Percentiles rank a stretch among this genome's conserved stretches.
Evolutionary conservation across 2,888 invertebrate species (phyloP).

Genomic region (Saturnia pavonia): DNA sequence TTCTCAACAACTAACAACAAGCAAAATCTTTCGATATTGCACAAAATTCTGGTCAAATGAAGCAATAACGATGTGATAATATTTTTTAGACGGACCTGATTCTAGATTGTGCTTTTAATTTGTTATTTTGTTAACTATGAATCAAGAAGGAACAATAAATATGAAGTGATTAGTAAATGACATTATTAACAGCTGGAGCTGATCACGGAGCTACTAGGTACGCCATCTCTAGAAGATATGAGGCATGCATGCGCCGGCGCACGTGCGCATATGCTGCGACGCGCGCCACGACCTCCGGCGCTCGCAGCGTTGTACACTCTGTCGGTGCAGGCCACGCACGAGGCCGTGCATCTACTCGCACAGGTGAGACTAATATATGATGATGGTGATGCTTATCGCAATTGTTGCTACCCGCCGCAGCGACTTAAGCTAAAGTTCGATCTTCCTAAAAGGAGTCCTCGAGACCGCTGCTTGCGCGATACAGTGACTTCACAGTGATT

Average conservation of each 20-base stretch:
- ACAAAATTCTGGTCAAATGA: too few relatives aligned
- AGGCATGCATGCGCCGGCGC: conserved; percentile 98
- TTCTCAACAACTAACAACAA: too few relatives aligned
- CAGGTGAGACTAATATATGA: conserved; percentile 49
- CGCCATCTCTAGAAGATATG: conserved; percentile 98
- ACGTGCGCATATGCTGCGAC: conserved; percentile 93
- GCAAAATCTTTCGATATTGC: too few relatives aligned
- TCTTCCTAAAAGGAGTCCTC: too few relatives aligned
- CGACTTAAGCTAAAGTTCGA: too few relatives aligned
- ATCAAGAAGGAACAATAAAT: not conserved
- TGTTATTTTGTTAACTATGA: not conserved
- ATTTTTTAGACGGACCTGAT: too few relatives aligned
- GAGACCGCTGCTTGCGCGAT: too few relatives aligned
- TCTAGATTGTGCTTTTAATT: too few relatives aligned
- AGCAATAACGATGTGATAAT: too few relatives aligned
- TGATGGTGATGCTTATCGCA: too few relatives aligned
- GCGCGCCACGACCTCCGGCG: conserved; percentile 93
- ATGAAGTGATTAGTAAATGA: not conserved
- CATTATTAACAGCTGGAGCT: conserved; percentile 89
- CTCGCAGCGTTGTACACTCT: conserved; percentile 95
- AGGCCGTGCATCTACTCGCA: conserved; percentile 96
- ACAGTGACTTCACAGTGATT: too few relatives aligned
- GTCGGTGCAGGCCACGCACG: conserved; percentile 96
- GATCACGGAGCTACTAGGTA: conserved; percentile 98
- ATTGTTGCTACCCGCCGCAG: too few relatives aligned